Conservation (phyloP, 1,140 invertebrate genomes). For the Cheumatopsyche charites region DNA sequence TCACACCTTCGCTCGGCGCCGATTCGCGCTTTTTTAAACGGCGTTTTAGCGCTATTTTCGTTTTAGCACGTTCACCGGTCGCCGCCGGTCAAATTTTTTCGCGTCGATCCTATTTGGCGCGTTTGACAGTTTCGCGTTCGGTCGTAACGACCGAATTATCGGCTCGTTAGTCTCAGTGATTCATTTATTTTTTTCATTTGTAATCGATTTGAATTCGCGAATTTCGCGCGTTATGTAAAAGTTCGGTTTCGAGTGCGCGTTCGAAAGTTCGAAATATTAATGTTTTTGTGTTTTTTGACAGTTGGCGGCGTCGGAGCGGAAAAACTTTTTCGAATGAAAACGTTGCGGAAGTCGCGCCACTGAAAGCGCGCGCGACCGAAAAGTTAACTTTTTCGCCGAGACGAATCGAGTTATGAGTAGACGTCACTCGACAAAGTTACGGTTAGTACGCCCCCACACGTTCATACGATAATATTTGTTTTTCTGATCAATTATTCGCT, state of each 20-base stretch:
- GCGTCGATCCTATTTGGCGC: too few relatives aligned
- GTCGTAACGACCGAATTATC: too few relatives aligned
- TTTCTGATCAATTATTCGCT: too few relatives aligned
- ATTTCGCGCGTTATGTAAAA: too few relatives aligned
- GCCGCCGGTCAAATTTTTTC: too few relatives aligned
- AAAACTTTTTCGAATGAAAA: not conserved
- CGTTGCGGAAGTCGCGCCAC: constrained; percentile 5
- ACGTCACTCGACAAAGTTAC: constrained; percentile 9
- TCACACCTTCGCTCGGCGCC: constrained; percentile 10
- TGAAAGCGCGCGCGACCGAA: not conserved
- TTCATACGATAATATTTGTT: not conserved
- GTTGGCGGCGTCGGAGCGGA: not conserved
- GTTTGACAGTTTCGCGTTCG: too few relatives aligned
- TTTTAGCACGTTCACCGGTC: too few relatives aligned
- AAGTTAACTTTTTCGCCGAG: constrained; percentile 4
- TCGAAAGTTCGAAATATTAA: constrained; percentile 9
- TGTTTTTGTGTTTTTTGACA: constrained; percentile 8
- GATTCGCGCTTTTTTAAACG: not conserved
- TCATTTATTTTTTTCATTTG: too few relatives aligned
- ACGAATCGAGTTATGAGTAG: not conserved
- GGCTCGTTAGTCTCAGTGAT: too few relatives aligned
- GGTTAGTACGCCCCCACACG: not conserved
- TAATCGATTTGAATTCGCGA: too few relatives aligned
- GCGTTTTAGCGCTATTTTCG: not conserved
- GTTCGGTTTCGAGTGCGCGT: not conserved